Evolutionary conservation across 1,140 invertebrate species (phyloP).

Genomic region (Varroa destructor): DNA sequence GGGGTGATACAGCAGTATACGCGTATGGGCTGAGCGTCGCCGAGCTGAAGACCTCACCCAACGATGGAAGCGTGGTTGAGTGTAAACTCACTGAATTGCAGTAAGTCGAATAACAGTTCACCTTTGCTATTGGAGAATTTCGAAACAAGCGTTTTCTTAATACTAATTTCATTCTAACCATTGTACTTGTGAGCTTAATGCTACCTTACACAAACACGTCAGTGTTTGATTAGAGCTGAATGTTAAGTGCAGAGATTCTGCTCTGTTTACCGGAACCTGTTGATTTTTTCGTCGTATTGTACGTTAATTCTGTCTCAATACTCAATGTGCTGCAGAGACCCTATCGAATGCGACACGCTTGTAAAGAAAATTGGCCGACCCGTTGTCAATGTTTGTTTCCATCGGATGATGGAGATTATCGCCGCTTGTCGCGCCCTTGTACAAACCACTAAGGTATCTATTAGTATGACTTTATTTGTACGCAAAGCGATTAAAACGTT

Average conservation of each 20-base stretch:
- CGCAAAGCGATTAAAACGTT: too few species aligned
- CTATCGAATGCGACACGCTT: slow-evolving; percentile 23
- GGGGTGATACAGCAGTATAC: slow-evolving; percentile 16
- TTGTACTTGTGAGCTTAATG: too few species aligned
- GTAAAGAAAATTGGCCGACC: slow-evolving; percentile 25
- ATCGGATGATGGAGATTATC: slow-evolving; percentile 14
- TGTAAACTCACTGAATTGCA: slow-evolving; percentile 19
- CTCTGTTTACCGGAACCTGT: too few species aligned
- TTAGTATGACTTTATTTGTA: too few species aligned
- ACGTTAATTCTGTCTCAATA: too few species aligned
- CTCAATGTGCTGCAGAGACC: slow-evolving; percentile 1
- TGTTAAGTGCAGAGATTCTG: too few species aligned
- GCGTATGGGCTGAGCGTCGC: slow-evolving; percentile 20
- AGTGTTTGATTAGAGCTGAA: too few species aligned
- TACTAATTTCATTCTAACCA: too few species aligned
- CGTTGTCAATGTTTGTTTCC: slow-evolving; percentile 5
- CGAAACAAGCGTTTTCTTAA: too few species aligned
- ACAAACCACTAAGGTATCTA: slow-evolving; percentile 1
- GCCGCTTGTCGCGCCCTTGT: not conserved
- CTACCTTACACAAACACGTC: too few species aligned
- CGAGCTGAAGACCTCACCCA: slow-evolving; percentile 7
- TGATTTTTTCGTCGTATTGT: too few species aligned
- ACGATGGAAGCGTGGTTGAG: slow-evolving; percentile 18
- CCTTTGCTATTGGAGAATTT: too few species aligned
- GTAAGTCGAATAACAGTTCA: not conserved